Conservation (phyloP, 1,140 invertebrate species). For the Bicyclus anynana region DNA sequence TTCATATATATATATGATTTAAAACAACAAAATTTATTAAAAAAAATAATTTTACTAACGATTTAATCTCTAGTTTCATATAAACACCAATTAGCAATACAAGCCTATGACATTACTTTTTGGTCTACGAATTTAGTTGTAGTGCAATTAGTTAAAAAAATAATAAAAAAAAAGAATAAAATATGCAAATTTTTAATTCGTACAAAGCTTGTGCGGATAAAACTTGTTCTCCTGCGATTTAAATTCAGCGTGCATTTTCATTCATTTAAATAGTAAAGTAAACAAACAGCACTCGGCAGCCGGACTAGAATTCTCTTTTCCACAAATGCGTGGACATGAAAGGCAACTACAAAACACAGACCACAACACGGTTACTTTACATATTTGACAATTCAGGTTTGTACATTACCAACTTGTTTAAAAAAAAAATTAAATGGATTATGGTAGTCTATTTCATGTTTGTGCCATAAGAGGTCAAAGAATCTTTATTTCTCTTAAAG, state of each 20-base stretch:
- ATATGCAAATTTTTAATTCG: conserved; percentile 3
- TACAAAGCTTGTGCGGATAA: neutral
- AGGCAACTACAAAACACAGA: neutral
- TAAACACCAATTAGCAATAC: neutral
- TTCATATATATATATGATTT: no score
- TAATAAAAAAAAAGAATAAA: neutral
- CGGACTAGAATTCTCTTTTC: conserved; percentile 4
- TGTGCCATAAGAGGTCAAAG: no score
- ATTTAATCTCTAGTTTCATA: neutral
- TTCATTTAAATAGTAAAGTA: conserved; percentile 23
- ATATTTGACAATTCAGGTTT: neutral
- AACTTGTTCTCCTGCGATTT: neutral
- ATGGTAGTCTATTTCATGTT: no score
- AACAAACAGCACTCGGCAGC: conserved; percentile 8
- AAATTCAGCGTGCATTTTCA: conserved; percentile 3
- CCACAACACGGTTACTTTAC: conserved; percentile 1
- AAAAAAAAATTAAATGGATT: neutral
- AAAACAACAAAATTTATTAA: no score
- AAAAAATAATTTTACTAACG: no score
- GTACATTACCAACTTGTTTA: neutral
- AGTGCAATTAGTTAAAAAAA: neutral
- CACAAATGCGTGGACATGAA: neutral
- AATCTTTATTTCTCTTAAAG: no score
- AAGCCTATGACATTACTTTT: neutral
- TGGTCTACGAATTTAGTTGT: neutral